Base-by-base conservation (phyloP, 2,888 invertebrate genomes). In the Heliconius ismenius region DNA sequence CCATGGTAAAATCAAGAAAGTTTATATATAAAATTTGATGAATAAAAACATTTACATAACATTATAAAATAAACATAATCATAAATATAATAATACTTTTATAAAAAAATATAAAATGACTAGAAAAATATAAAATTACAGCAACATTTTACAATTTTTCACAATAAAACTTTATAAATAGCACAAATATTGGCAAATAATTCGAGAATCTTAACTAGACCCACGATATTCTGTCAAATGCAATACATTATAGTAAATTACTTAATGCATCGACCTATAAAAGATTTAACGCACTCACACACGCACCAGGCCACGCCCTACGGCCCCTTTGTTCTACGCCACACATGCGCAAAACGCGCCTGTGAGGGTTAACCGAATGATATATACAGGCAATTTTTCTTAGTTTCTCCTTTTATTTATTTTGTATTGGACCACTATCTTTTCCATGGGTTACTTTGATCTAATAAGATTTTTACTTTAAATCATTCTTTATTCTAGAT, bases 221-320 rank as follows among this genome's bases (percentile, higher is more conserved):
- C 70, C 73, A 74, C 76, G 43, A 58, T 49, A 67, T 84, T 85
- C 85, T 87, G 89, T 92, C 92, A 91, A 92, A 90, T 90, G 92
- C 92, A 93, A 87, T 87, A 87, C 87, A 91, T 91, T 89, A 91
- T 90, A 92, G 87, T 93, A 93, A 93, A 93, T 93, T 91, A 93
- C 92, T 92, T 91, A 93, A 93, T 92, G 93, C 93, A 93, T 85
- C 91, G 91, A 92, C 91, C 93, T 93, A 92, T 93, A 91, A 92
- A 93, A 93, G 92, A 93, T 93, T 92, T 92, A 92, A 88, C 89
- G 87, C 90, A 83, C 79, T 70, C 85, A 83, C 85, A 84, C 84
- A 75, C 43, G 36, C 78, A 64, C 74, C 39, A 83, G 24, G 84
- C 89, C 91, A 87, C 91, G 87, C 92, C 91, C 83, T 82, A 83